A percentile compares a stretch with the other conserved stretches of the same genome.
phyloP scores from a whole-genome alignment of 2,888 invertebrate genomes.

The Cordylochernes scorpioides region DNA sequence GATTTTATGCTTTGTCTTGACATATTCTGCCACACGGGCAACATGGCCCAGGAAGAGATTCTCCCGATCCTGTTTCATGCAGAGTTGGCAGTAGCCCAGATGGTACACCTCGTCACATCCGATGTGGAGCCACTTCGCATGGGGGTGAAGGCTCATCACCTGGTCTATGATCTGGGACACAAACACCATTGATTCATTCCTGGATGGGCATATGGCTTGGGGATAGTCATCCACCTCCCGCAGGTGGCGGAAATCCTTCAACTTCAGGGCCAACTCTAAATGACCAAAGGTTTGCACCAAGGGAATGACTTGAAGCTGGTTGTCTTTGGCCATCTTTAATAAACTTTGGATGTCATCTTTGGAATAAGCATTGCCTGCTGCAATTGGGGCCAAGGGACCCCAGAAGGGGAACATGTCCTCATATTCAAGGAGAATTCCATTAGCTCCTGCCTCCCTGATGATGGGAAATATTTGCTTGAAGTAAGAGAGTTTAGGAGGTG shows the following conservation, averaged over 20 bases:
- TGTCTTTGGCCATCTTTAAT: constrained; percentile 17
- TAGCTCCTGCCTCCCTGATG: constrained; percentile 12
- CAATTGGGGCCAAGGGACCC: constrained; percentile 22
- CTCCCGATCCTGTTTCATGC: constrained; percentile 18
- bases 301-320: constrained; percentile 29
- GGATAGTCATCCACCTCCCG: constrained; percentile 38
- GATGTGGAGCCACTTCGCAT: constrained; percentile 30
- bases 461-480: constrained; percentile 12
- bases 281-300: constrained; percentile 29
- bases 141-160: constrained; percentile 16
- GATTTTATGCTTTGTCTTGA: constrained; percentile 31
- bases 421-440: constrained; percentile 31
- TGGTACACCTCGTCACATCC: constrained; percentile 47
- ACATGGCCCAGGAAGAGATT: constrained; percentile 26
- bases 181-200: constrained; percentile 19
- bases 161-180: constrained; percentile 20
- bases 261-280: constrained; percentile 42
- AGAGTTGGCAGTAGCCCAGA: constrained; percentile 37
- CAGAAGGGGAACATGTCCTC: constrained; percentile 35
- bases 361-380: constrained; percentile 26
- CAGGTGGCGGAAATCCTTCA: constrained; percentile 34
- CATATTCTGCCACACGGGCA: constrained; percentile 30
- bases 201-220: constrained; percentile 29
- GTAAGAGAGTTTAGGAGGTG: constrained; percentile 12
- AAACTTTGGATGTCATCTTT: constrained; percentile 18